phyloP scores from a whole-genome alignment of 2,113 vertebrate species.

The Garra rufa region DNA sequence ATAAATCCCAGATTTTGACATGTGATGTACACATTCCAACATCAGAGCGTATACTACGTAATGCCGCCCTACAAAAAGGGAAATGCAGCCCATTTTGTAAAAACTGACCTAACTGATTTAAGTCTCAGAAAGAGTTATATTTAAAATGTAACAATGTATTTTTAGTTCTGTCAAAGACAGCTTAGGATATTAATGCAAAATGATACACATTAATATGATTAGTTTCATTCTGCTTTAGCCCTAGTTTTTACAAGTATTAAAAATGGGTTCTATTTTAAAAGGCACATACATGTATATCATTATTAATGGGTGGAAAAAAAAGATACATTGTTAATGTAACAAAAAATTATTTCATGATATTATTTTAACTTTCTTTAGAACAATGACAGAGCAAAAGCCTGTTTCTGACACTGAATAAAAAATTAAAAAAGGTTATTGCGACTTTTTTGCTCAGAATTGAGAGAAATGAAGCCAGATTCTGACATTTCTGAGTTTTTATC shows the following conservation, averaged over 20 bases:
- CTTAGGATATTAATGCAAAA: neutral
- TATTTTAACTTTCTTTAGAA: neutral
- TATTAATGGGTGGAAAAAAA: neutral
- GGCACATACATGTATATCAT: neutral
- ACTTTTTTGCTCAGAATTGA: too few species aligned
- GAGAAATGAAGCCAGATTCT: too few species aligned
- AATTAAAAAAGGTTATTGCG: too few species aligned
- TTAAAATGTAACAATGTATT: neutral
- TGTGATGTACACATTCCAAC: slow-evolving; percentile 12
- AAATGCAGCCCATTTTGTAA: neutral
- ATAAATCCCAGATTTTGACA: neutral
- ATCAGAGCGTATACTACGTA: neutral
- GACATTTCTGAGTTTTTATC: too few species aligned
- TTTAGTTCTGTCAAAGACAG: neutral
- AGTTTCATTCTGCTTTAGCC: neutral
- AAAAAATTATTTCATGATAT: neutral
- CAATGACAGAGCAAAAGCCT: neutral
- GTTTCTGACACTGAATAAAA: too few species aligned
- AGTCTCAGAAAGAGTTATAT: neutral
- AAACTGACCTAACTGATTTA: neutral
- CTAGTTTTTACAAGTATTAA: too few species aligned
- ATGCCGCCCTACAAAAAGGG: neutral
- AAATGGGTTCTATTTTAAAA: too few species aligned
- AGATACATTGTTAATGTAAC: neutral
- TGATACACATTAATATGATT: neutral